Conservation (phyloP, 2,113 vertebrate genomes). For the Ochotona princeps region DNA sequence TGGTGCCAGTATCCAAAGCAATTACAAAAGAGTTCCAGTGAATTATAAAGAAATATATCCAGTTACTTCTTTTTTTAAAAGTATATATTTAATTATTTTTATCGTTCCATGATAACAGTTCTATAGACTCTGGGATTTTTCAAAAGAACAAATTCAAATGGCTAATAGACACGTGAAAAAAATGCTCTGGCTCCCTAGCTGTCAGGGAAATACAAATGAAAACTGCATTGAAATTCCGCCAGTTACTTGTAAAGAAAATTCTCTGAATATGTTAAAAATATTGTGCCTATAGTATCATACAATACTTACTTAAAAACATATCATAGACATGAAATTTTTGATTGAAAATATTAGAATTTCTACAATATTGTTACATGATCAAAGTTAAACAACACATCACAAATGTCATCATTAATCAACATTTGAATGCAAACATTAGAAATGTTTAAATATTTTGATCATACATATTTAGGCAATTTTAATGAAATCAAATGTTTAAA, state of each 20-base stretch:
- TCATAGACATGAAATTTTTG: background rate
- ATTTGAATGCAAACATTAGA: background rate
- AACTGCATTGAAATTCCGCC: too few species aligned
- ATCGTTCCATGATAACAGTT: too few species aligned
- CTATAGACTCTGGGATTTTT: too few species aligned
- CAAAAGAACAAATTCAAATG: too few species aligned
- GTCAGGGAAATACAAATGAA: too few species aligned
- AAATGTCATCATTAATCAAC: background rate
- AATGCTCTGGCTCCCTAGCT: too few species aligned
- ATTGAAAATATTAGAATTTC: background rate
- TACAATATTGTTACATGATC: background rate
- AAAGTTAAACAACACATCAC: slow-evolving; percentile 9
- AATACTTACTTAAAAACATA: background rate
- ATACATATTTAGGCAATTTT: background rate
- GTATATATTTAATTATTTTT: too few species aligned
- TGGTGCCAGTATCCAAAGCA: background rate
- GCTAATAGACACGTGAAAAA: too few species aligned
- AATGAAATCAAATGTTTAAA: slow-evolving; percentile 52
- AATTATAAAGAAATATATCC: background rate
- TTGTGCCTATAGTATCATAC: background rate
- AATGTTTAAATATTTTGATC: slow-evolving; percentile 41
- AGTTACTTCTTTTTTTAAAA: background rate
- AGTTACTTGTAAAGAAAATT: background rate
- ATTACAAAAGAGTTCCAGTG: slow-evolving; percentile 18
- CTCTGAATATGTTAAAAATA: background rate